phyloP scores from a whole-genome alignment of 2,113 vertebrate genomes.

The Psephotus haematonotus region DNA sequence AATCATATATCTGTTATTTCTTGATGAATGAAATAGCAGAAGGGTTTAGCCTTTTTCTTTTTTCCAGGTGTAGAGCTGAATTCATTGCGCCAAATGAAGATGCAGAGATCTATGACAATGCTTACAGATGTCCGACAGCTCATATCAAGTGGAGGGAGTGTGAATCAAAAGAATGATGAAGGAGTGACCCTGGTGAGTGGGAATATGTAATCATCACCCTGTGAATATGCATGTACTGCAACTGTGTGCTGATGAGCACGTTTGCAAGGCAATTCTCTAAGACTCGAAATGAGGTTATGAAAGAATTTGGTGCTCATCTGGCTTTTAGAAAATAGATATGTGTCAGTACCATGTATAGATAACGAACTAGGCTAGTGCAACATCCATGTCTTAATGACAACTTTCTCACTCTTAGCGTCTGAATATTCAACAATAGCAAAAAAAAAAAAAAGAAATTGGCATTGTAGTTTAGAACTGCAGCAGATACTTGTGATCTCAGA shows the following conservation, averaged over 20 bases:
- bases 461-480: not conserved
- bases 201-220: not conserved
- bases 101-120: slow-evolving; percentile 84
- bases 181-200: slow-evolving; percentile 89
- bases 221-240: not conserved
- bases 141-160: slow-evolving; percentile 75
- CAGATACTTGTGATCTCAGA: not conserved
- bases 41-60: not conserved
- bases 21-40: not conserved
- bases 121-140: slow-evolving; percentile 86
- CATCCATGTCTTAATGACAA: not conserved
- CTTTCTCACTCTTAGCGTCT: not conserved
- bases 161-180: slow-evolving; percentile 86
- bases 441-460: not conserved
- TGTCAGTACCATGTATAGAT: not conserved
- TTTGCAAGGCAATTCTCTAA: not conserved
- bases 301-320: not conserved
- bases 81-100: slow-evolving; percentile 84
- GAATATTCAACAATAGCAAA: not conserved
- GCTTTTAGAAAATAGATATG: not conserved
- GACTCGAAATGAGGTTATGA: not conserved
- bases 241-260: not conserved
- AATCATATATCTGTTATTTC: not conserved
- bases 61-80: slow-evolving; percentile 84
- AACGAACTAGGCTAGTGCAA: not conserved